phyloP scores from a whole-genome alignment of 2,888 invertebrate genomes.

The Leptopilina myrica region DNA sequence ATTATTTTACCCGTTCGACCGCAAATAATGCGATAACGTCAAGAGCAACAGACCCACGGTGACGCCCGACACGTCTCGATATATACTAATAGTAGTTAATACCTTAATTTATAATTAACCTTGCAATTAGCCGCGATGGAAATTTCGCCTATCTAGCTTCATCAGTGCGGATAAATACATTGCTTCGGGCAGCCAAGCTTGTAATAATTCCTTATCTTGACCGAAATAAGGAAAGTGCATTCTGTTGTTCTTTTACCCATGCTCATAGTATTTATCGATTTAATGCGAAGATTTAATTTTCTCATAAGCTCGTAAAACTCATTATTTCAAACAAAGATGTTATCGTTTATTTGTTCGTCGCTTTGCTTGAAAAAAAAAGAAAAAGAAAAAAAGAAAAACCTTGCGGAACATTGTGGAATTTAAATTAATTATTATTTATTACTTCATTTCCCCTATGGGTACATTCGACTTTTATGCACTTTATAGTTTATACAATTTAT shows the following conservation, averaged over 20 bases:
- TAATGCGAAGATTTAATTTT: conserved; percentile 20
- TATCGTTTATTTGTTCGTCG: background rate
- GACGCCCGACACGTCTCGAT: conserved; percentile 8
- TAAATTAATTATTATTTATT: conserved; percentile 25
- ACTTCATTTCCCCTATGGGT: background rate
- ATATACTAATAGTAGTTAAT: conserved; percentile 25
- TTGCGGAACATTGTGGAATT: background rate
- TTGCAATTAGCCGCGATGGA: conserved; percentile 22
- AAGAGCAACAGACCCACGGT: conserved; percentile 3
- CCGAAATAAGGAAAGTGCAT: conserved; percentile 29
- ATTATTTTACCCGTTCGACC: conserved; percentile 35
- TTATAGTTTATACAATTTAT: too few species aligned
- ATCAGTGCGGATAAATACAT: conserved; percentile 23
- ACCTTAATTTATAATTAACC: conserved; percentile 39
- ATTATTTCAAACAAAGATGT: conserved; percentile 20
- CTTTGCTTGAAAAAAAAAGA: background rate
- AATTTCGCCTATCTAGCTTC: conserved; percentile 17
- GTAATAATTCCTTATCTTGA: conserved; percentile 31
- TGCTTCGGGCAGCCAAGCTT: conserved; percentile 8
- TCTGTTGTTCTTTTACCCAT: conserved; percentile 29
- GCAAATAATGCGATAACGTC: conserved; percentile 27
- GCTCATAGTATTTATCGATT: conserved; percentile 18
- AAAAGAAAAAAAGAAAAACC: background rate
- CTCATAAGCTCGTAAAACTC: conserved; percentile 37
- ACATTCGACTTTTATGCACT: too few species aligned